A percentile compares a stretch with the other conserved stretches of the same genome.
Conservation (phyloP, 2,888 invertebrate species). For the Tachystola acroxantha region DNA sequence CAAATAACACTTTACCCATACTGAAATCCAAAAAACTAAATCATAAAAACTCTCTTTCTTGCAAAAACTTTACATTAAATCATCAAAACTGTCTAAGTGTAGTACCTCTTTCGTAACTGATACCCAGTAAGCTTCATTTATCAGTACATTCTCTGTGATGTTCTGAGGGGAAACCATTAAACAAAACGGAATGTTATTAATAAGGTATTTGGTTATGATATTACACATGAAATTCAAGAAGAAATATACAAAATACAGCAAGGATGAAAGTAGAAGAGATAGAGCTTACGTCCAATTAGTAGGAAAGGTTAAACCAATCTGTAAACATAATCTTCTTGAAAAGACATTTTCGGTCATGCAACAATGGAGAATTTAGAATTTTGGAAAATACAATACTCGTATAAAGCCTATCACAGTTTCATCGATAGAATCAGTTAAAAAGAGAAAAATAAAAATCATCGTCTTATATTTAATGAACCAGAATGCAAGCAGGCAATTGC, state of each 20-base stretch:
- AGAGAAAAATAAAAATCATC: conserved; percentile 3
- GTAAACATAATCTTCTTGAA: conserved; percentile 51
- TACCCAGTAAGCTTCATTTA: conserved; percentile 96
- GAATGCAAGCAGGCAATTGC: too few relatives aligned
- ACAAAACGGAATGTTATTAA: conserved; percentile 73
- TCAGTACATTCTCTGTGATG: conserved; percentile 96
- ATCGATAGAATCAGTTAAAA: conserved; percentile 6
- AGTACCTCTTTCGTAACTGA: conserved; percentile 93
- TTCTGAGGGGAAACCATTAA: conserved; percentile 89
- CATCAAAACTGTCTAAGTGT: conserved; percentile 79
- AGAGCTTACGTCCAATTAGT: conserved; percentile 68
- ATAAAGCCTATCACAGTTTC: conserved; percentile 1
- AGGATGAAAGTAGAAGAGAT: conserved; percentile 30
- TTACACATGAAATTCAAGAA: conserved; percentile 22
- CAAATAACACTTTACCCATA: conserved; percentile 77
- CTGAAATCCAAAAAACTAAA: conserved; percentile 78
- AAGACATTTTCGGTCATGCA: conserved; percentile 48
- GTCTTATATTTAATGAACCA: too few relatives aligned
- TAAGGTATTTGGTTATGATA: conserved; percentile 42
- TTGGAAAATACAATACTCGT: conserved; percentile 23
- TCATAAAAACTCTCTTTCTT: conserved; percentile 76
- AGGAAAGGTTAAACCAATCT: conserved; percentile 64
- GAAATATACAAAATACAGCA: conserved; percentile 15
- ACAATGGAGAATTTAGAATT: conserved; percentile 45
- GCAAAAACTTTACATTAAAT: conserved; percentile 78